phyloP scores from a whole-genome alignment of 2,113 vertebrate species.

The Sigmodon hispidus region DNA sequence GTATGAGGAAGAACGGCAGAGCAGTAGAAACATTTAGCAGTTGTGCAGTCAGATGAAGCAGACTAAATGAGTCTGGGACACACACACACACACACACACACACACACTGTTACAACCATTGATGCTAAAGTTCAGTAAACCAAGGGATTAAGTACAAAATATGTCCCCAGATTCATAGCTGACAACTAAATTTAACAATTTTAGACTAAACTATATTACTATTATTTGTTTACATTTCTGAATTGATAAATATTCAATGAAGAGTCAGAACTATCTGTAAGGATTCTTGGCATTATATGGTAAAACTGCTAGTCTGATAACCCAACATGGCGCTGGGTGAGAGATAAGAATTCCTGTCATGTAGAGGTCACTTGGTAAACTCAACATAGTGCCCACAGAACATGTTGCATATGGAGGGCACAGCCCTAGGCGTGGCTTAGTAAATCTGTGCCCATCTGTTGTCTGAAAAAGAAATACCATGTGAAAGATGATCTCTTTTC shows the following conservation, averaged over 20 bases:
- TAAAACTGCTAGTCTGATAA: no score
- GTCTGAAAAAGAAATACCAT: no score
- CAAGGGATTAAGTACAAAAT: background rate
- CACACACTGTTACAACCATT: background rate
- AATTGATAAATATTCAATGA: background rate
- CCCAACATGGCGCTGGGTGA: no score
- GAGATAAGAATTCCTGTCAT: no score
- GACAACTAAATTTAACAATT: background rate
- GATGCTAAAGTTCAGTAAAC: background rate
- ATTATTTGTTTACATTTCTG: background rate
- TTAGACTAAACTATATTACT: background rate
- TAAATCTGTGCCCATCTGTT: no score
- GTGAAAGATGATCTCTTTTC: no score
- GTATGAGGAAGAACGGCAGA: background rate
- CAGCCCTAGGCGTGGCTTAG: no score
- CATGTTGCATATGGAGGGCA: no score
- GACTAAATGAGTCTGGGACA: background rate
- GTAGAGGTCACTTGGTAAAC: no score
- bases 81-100: background rate
- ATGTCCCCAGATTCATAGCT: background rate
- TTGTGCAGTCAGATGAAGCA: background rate
- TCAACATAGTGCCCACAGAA: no score
- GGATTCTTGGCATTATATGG: no score
- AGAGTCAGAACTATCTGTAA: constrained; percentile 19
- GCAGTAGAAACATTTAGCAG: background rate